These are phyloP conservation scores for Mythimna loreyi DNA, from an alignment of 2,888 invertebrate species.

Conservation along the genomic window DNA sequence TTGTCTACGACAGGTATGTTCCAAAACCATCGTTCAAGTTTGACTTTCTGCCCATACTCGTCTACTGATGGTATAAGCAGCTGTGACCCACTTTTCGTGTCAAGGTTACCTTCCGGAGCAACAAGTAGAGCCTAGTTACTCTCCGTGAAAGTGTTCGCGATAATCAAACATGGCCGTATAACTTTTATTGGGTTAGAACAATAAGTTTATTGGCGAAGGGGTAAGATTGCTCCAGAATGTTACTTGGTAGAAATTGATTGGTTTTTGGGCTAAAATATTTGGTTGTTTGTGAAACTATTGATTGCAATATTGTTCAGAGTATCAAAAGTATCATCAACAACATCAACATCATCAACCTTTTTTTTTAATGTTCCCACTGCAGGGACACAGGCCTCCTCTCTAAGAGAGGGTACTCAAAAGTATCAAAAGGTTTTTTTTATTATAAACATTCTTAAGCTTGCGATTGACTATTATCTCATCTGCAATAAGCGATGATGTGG, in stretches of 20 bases:
- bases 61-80: conserved; percentile 1
- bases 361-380: too few species aligned
- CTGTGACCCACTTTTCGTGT: conserved; percentile 58
- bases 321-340: too few species aligned
- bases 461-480: too few species aligned
- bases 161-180: conserved; percentile 40
- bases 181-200: conserved; percentile 41
- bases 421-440: neutral
- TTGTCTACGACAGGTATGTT: neutral
- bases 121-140: conserved; percentile 51
- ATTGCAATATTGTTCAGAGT: neutral
- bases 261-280: neutral
- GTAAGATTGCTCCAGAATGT: conserved; percentile 4
- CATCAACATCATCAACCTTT: too few species aligned
- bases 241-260: conserved; percentile 4
- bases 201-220: conserved; percentile 14
- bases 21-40: neutral
- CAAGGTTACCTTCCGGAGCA: conserved; percentile 60
- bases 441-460: too few species aligned
- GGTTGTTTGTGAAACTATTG: neutral
- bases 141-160: conserved; percentile 37
- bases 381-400: too few species aligned
- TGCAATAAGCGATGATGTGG: too few species aligned
- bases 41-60: conserved; percentile 35
- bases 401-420: too few species aligned